These are phyloP conservation scores for Odontesthes bonariensis DNA, from an alignment of 2,113 vertebrate genomes.

Conservation along the genomic window DNA sequence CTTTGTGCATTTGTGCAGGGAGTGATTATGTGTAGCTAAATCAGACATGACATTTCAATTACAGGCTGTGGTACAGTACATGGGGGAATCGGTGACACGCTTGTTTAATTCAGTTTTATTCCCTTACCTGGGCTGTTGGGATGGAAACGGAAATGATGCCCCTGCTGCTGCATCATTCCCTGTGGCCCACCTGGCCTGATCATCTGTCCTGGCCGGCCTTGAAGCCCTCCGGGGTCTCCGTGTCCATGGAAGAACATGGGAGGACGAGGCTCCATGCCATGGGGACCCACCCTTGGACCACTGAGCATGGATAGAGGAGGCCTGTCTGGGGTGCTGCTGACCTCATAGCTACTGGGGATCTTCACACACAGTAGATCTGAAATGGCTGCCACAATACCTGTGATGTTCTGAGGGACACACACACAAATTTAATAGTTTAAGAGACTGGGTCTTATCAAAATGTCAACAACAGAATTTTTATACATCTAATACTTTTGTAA, in stretches of 20 bases:
- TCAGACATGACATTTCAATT: slow-evolving; percentile 44
- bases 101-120: slow-evolving; percentile 41
- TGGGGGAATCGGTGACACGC: slow-evolving; percentile 9
- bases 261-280: slow-evolving; percentile 67
- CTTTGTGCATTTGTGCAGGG: slow-evolving; percentile 2
- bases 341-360: slow-evolving; percentile 94
- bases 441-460: not conserved
- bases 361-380: slow-evolving; percentile 85
- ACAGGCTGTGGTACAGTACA: slow-evolving; percentile 19
- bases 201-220: slow-evolving; percentile 56
- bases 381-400: slow-evolving; percentile 87
- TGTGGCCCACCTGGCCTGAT: slow-evolving; percentile 62
- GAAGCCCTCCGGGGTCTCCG: slow-evolving; percentile 56
- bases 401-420: slow-evolving; percentile 86
- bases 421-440: not conserved
- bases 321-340: slow-evolving; percentile 88
- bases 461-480: not conserved
- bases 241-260: slow-evolving; percentile 68
- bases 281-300: slow-evolving; percentile 63
- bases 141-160: slow-evolving; percentile 84
- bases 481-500: not conserved
- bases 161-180: slow-evolving; percentile 83
- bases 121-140: slow-evolving; percentile 87
- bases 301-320: slow-evolving; percentile 80
- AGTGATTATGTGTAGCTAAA: slow-evolving; percentile 42